These are phyloP conservation scores for Syrmaticus mikado DNA, from an alignment of 2,113 vertebrate genomes.

Conservation along the genomic window DNA sequence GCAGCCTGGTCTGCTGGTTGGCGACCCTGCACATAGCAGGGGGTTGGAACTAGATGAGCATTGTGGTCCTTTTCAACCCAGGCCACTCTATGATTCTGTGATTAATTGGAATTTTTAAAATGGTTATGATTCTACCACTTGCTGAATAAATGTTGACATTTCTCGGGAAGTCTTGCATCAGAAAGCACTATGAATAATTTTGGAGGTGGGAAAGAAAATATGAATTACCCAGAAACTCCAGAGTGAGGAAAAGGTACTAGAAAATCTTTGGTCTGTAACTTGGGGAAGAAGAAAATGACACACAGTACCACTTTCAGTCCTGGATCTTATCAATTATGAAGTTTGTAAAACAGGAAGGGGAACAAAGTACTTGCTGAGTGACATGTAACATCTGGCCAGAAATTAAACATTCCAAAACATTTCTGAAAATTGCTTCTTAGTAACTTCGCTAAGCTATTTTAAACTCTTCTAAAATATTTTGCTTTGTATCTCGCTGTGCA, in stretches of 20 bases:
- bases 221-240: not conserved
- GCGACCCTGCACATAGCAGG: no score
- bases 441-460: not conserved
- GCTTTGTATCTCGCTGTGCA: not conserved
- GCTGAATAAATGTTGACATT: not conserved
- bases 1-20: no score
- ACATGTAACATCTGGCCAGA: constrained; percentile 16
- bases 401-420: not conserved
- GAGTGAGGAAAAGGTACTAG: not conserved
- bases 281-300: not conserved
- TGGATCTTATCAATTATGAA: not conserved
- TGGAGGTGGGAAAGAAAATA: not conserved
- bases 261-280: not conserved
- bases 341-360: constrained; percentile 38
- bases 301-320: not conserved
- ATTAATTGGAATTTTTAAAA: not conserved
- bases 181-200: not conserved
- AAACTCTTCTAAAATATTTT: not conserved
- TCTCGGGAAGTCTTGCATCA: not conserved
- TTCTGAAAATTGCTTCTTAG: not conserved
- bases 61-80: no score
- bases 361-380: constrained; percentile 3
- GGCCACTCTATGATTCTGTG: no score
- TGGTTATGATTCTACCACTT: not conserved
- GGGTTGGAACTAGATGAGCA: no score